phyloP scores from a whole-genome alignment of 2,888 invertebrate species.

The Ametastegia equiseti region DNA sequence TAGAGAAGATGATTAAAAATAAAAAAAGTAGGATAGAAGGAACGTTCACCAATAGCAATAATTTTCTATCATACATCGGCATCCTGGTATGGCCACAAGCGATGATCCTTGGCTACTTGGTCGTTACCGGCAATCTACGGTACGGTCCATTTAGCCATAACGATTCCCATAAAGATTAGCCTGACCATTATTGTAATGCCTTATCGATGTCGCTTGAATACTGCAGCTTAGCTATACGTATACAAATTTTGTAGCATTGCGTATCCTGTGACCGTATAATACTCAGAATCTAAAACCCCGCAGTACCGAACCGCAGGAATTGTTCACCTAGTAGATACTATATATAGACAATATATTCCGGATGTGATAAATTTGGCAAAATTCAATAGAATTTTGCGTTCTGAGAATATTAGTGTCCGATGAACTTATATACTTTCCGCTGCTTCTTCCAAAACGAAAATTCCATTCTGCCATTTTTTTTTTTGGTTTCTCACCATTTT shows the following conservation, averaged over 20 bases:
- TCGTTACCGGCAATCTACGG: slow-evolving; percentile 35
- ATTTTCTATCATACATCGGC: slow-evolving; percentile 2
- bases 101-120: slow-evolving; percentile 35
- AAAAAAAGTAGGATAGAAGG: neutral
- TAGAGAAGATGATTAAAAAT: neutral
- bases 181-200: slow-evolving; percentile 50
- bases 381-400: neutral
- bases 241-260: neutral
- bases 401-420: neutral
- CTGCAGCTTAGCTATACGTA: slow-evolving; percentile 15
- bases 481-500: neutral
- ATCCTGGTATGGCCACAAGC: neutral
- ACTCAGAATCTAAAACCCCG: neutral
- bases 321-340: too few species aligned
- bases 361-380: neutral
- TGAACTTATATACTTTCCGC: neutral
- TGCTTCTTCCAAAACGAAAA: too few species aligned
- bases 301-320: neutral
- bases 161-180: slow-evolving; percentile 50
- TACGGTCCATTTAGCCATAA: slow-evolving; percentile 49
- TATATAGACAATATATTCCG: neutral
- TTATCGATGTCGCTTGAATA: slow-evolving; percentile 46
- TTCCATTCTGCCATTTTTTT: neutral
- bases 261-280: slow-evolving; percentile 15
- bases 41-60: neutral